Conservation (phyloP, 2,797 vertebrate genomes). For the Oophaga sylvatica region DNA sequence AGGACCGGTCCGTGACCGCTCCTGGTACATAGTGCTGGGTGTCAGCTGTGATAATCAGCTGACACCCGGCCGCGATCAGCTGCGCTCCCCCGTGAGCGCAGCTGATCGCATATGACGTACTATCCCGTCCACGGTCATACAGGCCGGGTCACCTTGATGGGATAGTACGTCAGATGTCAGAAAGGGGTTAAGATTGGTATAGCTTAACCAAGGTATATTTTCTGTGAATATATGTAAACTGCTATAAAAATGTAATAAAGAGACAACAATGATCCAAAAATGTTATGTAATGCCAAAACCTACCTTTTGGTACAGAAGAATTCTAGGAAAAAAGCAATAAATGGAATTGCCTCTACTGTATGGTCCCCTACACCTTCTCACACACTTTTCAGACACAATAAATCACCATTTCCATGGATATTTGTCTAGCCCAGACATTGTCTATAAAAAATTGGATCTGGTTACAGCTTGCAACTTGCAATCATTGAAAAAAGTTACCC, state of each 20-base stretch:
- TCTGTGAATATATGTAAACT: not conserved
- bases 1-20: no score
- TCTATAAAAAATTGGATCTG: conserved; percentile 49
- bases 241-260: not conserved
- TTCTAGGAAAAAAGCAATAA: not conserved
- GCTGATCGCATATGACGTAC: no score
- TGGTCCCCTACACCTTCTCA: conserved; percentile 50
- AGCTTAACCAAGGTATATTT: not conserved
- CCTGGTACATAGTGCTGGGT: no score
- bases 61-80: no score
- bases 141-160: no score
- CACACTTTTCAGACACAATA: conserved; percentile 47
- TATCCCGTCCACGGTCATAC: no score
- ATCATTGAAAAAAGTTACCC: conserved; percentile 47
- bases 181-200: no score
- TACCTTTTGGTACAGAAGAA: not conserved
- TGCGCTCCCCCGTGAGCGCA: no score
- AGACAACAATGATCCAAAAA: not conserved
- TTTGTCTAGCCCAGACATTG: conserved; percentile 49
- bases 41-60: no score
- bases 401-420: conserved; percentile 51
- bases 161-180: no score
- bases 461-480: conserved; percentile 41
- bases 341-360: conserved; percentile 57
- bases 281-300: not conserved